Percentiles rank a stretch among this genome's conserved stretches.
These are phyloP conservation scores for Amphiprion ocellaris DNA, from an alignment of 2,113 vertebrate genomes.

Conservation along the genomic window DNA sequence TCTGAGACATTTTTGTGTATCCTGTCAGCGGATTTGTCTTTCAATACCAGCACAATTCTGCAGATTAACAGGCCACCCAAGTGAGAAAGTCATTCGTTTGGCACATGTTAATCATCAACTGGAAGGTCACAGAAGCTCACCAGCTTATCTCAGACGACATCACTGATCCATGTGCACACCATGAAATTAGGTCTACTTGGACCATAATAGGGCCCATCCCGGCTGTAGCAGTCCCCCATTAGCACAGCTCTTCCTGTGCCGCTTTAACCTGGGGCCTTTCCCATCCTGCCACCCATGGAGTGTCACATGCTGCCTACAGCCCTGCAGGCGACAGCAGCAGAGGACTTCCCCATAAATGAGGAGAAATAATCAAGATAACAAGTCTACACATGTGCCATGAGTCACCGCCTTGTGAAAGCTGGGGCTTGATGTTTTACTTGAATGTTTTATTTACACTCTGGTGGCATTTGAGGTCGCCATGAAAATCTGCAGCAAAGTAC, in stretches of 20 bases:
- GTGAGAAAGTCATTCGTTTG: background rate
- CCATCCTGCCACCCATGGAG: constrained; percentile 66
- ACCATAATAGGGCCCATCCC: constrained; percentile 16
- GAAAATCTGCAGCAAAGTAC: constrained; percentile 38
- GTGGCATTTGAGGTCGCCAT: constrained; percentile 42
- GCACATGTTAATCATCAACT: constrained; percentile 45
- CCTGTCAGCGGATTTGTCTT: background rate
- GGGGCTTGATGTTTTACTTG: constrained; percentile 38
- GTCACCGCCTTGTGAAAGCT: constrained; percentile 38
- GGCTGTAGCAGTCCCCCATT: constrained; percentile 11
- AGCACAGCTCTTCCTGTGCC: constrained; percentile 51
- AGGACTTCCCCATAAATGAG: constrained; percentile 50
- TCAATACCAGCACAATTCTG: constrained; percentile 4
- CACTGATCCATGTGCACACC: constrained; percentile 25
- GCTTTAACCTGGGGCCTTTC: constrained; percentile 56
- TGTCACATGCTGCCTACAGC: constrained; percentile 29
- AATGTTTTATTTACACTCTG: constrained; percentile 49
- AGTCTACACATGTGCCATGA: constrained; percentile 49
- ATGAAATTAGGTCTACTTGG: constrained; percentile 49
- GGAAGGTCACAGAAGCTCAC: constrained; percentile 33
- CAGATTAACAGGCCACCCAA: constrained; percentile 13
- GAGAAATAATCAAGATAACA: constrained; percentile 54
- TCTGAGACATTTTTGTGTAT: background rate
- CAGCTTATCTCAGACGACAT: constrained; percentile 36
- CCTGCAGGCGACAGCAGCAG: constrained; percentile 34